phyloP scores from a whole-genome alignment of 2,888 invertebrate genomes.

The Agonopterix alstromeriana region DNA sequence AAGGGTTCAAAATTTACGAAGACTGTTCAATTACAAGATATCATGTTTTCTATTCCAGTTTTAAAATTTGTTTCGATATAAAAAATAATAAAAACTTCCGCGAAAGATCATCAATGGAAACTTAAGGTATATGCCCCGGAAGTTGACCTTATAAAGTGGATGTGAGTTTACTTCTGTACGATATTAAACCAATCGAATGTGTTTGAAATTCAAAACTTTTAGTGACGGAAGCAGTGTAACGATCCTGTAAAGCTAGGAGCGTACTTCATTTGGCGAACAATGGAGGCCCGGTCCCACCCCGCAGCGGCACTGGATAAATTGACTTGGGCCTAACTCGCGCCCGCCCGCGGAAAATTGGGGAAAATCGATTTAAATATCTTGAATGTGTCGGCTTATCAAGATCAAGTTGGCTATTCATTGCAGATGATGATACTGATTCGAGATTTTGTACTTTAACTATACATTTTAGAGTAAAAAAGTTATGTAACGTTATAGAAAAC shows the following conservation, averaged over 20 bases:
- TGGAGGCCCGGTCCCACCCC: constrained; percentile 52
- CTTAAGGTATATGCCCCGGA: too few species aligned
- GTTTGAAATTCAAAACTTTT: constrained; percentile 10
- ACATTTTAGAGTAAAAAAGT: too few species aligned
- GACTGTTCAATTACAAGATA: too few species aligned
- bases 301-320: constrained; percentile 68
- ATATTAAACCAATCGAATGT: background rate
- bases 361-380: constrained; percentile 76
- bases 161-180: background rate
- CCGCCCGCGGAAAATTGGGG: constrained; percentile 71
- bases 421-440: too few species aligned
- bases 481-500: too few species aligned
- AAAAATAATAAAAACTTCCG: too few species aligned
- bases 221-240: constrained; percentile 57
- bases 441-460: too few species aligned
- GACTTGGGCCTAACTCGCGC: constrained; percentile 60
- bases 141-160: too few species aligned
- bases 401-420: constrained; percentile 22
- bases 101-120: too few species aligned
- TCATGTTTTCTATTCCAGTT: too few species aligned
- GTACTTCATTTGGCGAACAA: constrained; percentile 74
- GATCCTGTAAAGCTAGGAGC: constrained; percentile 50
- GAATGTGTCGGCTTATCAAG: constrained; percentile 70
- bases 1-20: constrained; percentile 26
- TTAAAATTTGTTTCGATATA: too few species aligned